Percentiles rank a stretch among this genome's conserved stretches.
These are phyloP conservation scores for Rhynchopsitta pachyrhyncha DNA, from an alignment of 2,113 vertebrate genomes.

Conservation along the genomic window DNA sequence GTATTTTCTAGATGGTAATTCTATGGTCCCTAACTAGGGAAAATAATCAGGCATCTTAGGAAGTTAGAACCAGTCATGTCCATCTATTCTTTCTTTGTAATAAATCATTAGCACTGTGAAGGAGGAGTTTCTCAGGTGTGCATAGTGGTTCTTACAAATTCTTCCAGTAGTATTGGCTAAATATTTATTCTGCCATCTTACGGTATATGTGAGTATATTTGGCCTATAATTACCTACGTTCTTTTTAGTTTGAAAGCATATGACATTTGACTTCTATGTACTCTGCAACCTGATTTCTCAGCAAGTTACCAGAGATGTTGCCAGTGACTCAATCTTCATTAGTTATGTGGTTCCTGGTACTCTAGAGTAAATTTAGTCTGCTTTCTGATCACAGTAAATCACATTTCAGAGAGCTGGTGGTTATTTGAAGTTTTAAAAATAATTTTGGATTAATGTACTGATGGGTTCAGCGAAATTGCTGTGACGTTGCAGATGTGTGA, in stretches of 20 bases:
- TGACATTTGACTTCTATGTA: neutral
- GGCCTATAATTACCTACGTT: neutral
- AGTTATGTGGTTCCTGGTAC: neutral
- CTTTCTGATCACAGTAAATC: neutral
- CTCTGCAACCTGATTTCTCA: neutral
- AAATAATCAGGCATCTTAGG: neutral
- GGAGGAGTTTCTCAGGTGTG: neutral
- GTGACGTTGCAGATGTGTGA: neutral
- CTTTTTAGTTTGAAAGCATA: neutral
- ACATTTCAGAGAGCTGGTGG: neutral
- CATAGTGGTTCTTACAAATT: neutral
- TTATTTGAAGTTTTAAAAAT: neutral
- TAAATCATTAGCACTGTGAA: neutral
- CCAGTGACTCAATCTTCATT: neutral
- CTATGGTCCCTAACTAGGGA: neutral
- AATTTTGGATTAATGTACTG: neutral
- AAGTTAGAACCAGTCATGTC: neutral
- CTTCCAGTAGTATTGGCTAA: neutral
- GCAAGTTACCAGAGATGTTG: neutral
- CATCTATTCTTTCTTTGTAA: neutral
- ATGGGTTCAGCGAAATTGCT: neutral
- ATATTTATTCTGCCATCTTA: neutral
- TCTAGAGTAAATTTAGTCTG: neutral
- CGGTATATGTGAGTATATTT: neutral
- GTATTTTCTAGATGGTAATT: neutral